Percentiles rank a stretch among this genome's conserved stretches.
These are phyloP conservation scores for Cinclus mexicanus DNA, from an alignment of 2,113 vertebrate genomes.

Conservation along the genomic window DNA sequence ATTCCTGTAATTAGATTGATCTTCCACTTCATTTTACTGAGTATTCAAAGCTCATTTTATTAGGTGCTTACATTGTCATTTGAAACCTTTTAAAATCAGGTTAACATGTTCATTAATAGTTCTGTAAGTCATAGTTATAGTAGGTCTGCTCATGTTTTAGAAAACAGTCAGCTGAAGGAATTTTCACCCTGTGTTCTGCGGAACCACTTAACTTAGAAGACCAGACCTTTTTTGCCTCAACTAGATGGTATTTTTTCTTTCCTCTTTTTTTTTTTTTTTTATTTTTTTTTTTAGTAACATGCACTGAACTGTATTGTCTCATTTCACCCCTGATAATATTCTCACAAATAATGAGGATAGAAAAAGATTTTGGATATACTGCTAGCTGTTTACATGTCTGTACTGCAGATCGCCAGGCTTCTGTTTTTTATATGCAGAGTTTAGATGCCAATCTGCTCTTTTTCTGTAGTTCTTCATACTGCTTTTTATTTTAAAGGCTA, in stretches of 20 bases:
- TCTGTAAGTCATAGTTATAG: neutral
- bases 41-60: neutral
- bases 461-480: conserved; percentile 13
- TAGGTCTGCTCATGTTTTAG: neutral
- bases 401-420: neutral
- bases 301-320: neutral
- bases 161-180: neutral
- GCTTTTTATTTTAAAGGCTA: neutral
- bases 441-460: neutral
- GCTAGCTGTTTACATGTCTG: neutral
- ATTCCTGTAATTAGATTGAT: neutral
- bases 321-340: neutral
- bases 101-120: neutral
- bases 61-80: neutral
- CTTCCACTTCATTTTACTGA: neutral
- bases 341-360: neutral
- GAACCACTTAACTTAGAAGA: neutral
- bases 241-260: neutral
- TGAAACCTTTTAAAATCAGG: neutral
- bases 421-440: neutral
- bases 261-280: neutral
- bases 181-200: neutral
- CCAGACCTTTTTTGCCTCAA: neutral
- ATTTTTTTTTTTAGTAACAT: neutral
- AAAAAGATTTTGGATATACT: neutral